phyloP scores from a whole-genome alignment of 2,888 invertebrate species.

The Patella ulyssiponensis region DNA sequence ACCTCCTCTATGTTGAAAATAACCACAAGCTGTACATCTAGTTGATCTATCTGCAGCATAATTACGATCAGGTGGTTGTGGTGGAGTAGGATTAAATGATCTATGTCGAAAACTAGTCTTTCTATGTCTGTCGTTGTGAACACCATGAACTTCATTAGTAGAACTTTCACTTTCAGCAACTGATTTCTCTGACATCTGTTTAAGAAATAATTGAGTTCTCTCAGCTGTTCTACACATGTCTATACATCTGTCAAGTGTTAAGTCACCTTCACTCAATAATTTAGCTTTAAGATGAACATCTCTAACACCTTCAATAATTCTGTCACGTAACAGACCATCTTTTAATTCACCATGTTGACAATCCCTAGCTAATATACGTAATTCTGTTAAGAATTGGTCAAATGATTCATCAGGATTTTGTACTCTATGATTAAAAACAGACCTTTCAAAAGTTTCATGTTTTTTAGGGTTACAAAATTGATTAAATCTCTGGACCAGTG shows the following conservation, averaged over 20 bases:
- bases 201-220: slow-evolving; percentile 1
- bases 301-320: slow-evolving; percentile 13
- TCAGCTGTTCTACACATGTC: background rate
- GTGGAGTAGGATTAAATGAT: background rate
- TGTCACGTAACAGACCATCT: slow-evolving; percentile 19
- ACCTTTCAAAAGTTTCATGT: slow-evolving; percentile 3
- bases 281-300: background rate
- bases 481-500: background rate
- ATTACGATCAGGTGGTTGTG: background rate
- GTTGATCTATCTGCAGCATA: background rate
- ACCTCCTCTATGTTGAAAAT: slow-evolving; percentile 6
- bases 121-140: background rate
- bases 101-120: background rate
- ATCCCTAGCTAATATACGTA: slow-evolving; percentile 9
- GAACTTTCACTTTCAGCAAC: background rate
- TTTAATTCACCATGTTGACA: slow-evolving; percentile 21
- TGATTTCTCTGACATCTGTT: background rate
- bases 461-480: slow-evolving; percentile 14
- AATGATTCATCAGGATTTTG: slow-evolving; percentile 21
- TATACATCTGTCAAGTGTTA: slow-evolving; percentile 8
- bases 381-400: slow-evolving; percentile 13
- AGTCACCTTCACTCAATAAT: slow-evolving; percentile 9
- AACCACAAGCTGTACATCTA: slow-evolving; percentile 6
- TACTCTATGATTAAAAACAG: background rate
- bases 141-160: background rate